These are phyloP conservation scores for Dioctria rufipes DNA, from an alignment of 2,888 invertebrate species.

Conservation along the genomic window DNA sequence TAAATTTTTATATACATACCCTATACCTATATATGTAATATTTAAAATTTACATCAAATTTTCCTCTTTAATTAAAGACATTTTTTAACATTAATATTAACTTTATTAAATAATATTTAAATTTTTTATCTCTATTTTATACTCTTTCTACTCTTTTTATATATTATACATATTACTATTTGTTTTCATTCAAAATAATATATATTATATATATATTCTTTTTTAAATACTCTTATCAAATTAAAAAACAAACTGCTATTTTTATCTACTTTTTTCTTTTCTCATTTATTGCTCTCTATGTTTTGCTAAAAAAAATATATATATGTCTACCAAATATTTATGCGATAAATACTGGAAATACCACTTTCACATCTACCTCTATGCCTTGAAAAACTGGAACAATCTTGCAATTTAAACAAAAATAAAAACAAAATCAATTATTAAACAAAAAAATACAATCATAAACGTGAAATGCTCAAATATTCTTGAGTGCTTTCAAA, in stretches of 20 bases:
- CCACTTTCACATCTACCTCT: conserved; percentile 20
- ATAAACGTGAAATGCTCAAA: background rate
- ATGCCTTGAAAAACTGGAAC: background rate
- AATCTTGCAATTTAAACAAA: conserved; percentile 21
- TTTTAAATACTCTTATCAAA: background rate
- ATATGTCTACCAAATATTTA: background rate
- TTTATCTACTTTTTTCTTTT: conserved; percentile 32
- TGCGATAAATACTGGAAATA: conserved; percentile 7
- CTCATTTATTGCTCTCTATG: conserved; percentile 38
- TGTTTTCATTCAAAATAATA: background rate
- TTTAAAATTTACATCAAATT: conserved; percentile 8
- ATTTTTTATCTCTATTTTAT: background rate
- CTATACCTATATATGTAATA: background rate
- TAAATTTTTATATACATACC: too few relatives aligned
- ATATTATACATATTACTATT: background rate
- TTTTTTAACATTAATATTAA: background rate
- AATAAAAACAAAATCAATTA: background rate
- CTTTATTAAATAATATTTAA: conserved; percentile 13
- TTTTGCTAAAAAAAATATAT: background rate
- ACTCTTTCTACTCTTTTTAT: background rate
- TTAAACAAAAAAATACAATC: conserved; percentile 30
- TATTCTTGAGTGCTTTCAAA: background rate
- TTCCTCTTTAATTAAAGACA: conserved; percentile 15
- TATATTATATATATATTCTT: background rate
- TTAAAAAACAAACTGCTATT: conserved; percentile 10